Evolutionary conservation across 2,113 vertebrate genomes (phyloP), one percentile per base, ranked within the genome.

Genomic region (Oncorhynchus nerka): DNA sequence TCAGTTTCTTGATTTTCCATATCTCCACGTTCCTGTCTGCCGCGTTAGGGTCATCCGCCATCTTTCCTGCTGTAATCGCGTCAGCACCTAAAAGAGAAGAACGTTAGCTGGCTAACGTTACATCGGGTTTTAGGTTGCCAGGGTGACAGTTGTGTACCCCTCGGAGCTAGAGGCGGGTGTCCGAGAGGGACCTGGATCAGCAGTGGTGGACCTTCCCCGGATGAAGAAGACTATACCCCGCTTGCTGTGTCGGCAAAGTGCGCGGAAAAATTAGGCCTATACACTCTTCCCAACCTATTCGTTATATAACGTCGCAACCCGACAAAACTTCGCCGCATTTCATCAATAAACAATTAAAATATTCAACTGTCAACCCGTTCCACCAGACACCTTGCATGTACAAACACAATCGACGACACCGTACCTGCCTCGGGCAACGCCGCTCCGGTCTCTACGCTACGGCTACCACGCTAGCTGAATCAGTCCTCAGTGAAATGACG

Each of bases 1-100:
- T 98, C 91, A 98, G 96, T 92, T 98, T 98, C 94, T 98, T 98
- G 93, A 98, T 98, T 94, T 98, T 98, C 97, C 97, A 98, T 87
- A 98, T 98, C 92, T 98, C 96, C 95, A 98, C 96, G 93, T 98
- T 98, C 93, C 97, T 95, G 88, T 98, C 97, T 89, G 96, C 95
- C 93, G 96, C 95, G 92, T 93, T 97, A 91, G 96, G 97, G 93
- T 98, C 97, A 94, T 98, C 97, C 95, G 96, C 96, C 97, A 98
- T 98, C 95, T 97, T 98, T 89, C 91, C 79, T 89, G 92, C 89
- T 93, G 88, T 88, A 89, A 85, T 91, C 89, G 88, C 89, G 91
- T 93, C 90, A 86, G 89, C 92, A 92, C 93, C 92, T 94, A 66
- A 83, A 84, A 85, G 86, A 68, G 71, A 45, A 66, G 73, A 51